Base-by-base conservation (phyloP, 2,888 invertebrate genomes). In the Amphiduros pacificus region DNA sequence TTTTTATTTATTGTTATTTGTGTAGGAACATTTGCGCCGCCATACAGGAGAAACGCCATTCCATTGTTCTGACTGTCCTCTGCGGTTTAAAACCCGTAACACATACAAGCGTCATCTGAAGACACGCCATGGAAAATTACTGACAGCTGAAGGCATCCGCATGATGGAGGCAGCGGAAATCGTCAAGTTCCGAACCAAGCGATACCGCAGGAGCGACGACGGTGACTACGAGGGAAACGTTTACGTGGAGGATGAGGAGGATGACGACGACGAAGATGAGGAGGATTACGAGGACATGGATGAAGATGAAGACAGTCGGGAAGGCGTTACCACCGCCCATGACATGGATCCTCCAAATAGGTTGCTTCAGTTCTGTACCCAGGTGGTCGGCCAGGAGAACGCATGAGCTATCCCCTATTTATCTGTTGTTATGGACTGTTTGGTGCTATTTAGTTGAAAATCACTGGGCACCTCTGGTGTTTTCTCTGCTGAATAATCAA, bases 21-120 rank as follows among this genome's bases (percentile, higher is more conserved):
- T n/a, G n/a, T n/a, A 80, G 78, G 79, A 87, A 70, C 87, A 87
- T 72, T 78, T 86, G 31, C 77, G 87, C 44, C 78, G 86, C 26
- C 87, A 87, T 71, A 79, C 79, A 6, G 79, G 79, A 22, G 79
- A 79, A 65, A 79, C 78, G 1, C 79, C 80, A 44, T 80, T 77
- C 69, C 72, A 74, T 41, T 80, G 80, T 63, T 63, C 63, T 11
- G 77, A 78, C 62, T 80, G 80, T 67, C 71, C 74, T 6, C 71
- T 73, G 54, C 73, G 86, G 70, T 87, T 87, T 71, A 87, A 87
- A 76, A 87, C 87, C 0, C 79, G 87, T 31, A 87, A 87, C 72
- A 87, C 87, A 0, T 87, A 86, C 75, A 87, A 87, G 70, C 82
- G 87, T 1, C 87, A 87, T 71, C 76, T 87, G 62, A 85, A 85